Conservation (phyloP, 2,113 vertebrate genomes). For the Drymodes brunneopygia region DNA sequence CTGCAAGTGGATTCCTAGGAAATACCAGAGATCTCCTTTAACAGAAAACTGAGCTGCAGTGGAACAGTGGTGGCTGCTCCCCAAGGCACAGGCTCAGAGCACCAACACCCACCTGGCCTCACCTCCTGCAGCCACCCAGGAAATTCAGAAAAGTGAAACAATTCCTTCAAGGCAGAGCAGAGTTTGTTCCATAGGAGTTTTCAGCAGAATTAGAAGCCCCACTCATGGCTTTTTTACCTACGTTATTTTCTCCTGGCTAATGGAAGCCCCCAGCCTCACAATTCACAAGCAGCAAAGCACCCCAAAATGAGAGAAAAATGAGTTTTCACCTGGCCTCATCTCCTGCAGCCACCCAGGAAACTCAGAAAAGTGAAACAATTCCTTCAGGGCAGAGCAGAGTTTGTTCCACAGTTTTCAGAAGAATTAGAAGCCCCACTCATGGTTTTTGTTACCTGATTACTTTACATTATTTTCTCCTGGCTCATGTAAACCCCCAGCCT, state of each 20-base stretch:
- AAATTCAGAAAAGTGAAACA: neutral
- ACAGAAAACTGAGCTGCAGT: neutral
- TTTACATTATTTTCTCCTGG: neutral
- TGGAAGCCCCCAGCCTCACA: neutral
- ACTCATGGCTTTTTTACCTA: accelerated
- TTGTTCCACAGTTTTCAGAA: neutral
- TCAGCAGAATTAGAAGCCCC: neutral
- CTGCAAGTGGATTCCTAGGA: neutral
- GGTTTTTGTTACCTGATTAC: neutral
- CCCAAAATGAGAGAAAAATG: neutral
- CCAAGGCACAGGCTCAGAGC: neutral
- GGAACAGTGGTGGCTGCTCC: neutral
- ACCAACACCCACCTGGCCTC: neutral
- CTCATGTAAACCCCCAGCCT: neutral
- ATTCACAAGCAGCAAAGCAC: neutral
- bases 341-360: neutral
- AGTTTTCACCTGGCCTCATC: neutral
- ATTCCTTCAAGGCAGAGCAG: neutral
- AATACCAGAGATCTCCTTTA: accelerated
- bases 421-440: accelerated
- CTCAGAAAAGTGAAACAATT: neutral
- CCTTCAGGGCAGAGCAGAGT: neutral
- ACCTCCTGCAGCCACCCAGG: neutral
- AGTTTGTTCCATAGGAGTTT: neutral
- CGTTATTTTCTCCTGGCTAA: neutral